Conservation (phyloP, 35 echinoderm and acorn worm species). For the Acanthaster planci region DNA sequence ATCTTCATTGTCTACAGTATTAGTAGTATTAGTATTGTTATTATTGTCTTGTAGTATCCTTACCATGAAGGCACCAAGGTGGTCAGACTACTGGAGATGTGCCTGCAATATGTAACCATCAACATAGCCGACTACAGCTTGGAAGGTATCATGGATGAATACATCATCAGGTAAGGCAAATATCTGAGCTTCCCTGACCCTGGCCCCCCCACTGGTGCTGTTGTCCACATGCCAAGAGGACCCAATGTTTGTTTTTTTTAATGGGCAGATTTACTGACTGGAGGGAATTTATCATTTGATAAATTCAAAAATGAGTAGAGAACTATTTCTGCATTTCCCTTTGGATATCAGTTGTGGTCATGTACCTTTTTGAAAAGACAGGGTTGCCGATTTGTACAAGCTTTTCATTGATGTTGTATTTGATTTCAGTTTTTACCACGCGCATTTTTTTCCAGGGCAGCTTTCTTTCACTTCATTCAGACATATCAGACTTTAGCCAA, state of each 20-base stretch:
- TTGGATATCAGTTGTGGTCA: too few species aligned
- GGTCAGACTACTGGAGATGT: constrained; percentile 56
- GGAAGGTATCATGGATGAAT: constrained; percentile 88
- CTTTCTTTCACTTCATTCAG: too few species aligned
- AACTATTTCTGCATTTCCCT: too few species aligned
- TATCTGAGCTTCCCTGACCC: not conserved
- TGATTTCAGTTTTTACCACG: too few species aligned
- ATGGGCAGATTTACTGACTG: not conserved
- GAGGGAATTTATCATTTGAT: not conserved
- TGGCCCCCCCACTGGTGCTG: not conserved
- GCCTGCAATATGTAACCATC: constrained; percentile 54
- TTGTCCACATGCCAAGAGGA: not conserved
- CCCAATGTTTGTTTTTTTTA: not conserved
- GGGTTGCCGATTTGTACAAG: too few species aligned
- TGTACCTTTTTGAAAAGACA: too few species aligned
- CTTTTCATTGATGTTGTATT: too few species aligned
- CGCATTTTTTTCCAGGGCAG: too few species aligned
- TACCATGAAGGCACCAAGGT: constrained; percentile 83
- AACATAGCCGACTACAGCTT: constrained; percentile 71
- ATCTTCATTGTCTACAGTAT: too few species aligned
- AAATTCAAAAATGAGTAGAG: too few species aligned
- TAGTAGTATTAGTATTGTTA: too few species aligned
- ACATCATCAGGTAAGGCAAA: constrained; percentile 55
- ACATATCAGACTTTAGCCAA: too few species aligned
- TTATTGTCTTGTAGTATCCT: constrained; percentile 60